Percentiles rank a stretch among this genome's conserved stretches.
Evolutionary conservation across 2,113 vertebrate genomes (phyloP).

Genomic region (Microtus montanus): DNA sequence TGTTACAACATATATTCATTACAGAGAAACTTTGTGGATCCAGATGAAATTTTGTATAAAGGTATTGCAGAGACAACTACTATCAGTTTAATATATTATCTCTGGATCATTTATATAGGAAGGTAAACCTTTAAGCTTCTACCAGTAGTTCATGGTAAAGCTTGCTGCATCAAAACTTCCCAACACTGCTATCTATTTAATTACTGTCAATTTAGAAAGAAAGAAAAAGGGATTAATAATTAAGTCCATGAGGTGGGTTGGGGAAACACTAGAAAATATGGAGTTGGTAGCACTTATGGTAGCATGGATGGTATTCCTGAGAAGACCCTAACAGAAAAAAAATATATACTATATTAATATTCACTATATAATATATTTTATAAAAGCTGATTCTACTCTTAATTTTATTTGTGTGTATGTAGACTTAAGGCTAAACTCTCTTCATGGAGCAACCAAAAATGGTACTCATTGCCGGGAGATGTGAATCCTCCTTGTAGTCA

Average conservation of each 20-base stretch:
- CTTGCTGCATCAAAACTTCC: background rate
- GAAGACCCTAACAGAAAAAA: too few species aligned
- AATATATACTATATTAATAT: too few species aligned
- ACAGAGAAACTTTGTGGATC: background rate
- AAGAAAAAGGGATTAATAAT: background rate
- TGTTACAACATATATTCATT: background rate
- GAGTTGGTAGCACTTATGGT: background rate
- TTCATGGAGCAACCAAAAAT: background rate
- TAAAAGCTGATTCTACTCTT: background rate
- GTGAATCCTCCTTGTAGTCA: background rate
- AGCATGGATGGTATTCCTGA: background rate
- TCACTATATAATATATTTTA: background rate
- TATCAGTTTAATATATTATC: background rate
- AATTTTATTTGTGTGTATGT: background rate
- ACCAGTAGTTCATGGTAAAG: background rate
- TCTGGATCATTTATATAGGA: background rate
- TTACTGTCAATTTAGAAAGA: background rate
- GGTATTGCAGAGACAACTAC: rapidly evolving
- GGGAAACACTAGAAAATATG: background rate
- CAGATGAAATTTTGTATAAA: background rate
- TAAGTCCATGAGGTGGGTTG: too few species aligned
- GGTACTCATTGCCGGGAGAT: background rate
- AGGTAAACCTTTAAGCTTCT: background rate
- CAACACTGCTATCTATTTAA: background rate
- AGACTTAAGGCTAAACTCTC: background rate